phyloP scores from a whole-genome alignment of 2,113 vertebrate species.

The Lepus europaeus region DNA sequence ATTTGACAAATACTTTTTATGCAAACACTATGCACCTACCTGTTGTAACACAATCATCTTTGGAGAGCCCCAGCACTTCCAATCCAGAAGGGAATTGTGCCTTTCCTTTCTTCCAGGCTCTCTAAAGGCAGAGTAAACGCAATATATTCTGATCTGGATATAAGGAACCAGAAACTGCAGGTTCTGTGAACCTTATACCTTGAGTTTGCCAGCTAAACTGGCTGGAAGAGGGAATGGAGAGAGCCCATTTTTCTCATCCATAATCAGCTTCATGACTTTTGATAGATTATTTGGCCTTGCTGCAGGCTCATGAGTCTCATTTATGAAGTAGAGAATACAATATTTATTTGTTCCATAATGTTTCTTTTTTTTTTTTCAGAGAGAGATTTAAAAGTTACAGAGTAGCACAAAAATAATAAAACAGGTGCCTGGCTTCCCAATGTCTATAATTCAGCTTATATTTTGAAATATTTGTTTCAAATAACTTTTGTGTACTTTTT shows the following conservation, averaged over 20 bases:
- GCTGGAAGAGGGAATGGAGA: not conserved
- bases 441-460: not conserved
- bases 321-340: not conserved
- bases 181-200: not conserved
- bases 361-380: not conserved
- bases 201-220: not conserved
- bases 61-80: not conserved
- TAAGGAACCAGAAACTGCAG: not conserved
- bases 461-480: not conserved
- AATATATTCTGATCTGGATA: not conserved
- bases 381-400: not conserved
- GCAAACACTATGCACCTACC: too few species aligned
- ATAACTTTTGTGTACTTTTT: not conserved
- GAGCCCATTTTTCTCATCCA: not conserved
- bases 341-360: slow-evolving; percentile 8
- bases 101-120: not conserved
- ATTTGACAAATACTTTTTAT: not conserved
- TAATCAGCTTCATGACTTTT: not conserved
- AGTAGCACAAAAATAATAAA: not conserved
- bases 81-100: not conserved
- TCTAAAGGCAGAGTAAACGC: not conserved
- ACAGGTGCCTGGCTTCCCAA: not conserved
- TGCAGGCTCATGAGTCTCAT: not conserved
- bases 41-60: not conserved
- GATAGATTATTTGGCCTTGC: not conserved